Conservation (phyloP, 1,140 invertebrate genomes). For the Protaetia brevitarsis region DNA sequence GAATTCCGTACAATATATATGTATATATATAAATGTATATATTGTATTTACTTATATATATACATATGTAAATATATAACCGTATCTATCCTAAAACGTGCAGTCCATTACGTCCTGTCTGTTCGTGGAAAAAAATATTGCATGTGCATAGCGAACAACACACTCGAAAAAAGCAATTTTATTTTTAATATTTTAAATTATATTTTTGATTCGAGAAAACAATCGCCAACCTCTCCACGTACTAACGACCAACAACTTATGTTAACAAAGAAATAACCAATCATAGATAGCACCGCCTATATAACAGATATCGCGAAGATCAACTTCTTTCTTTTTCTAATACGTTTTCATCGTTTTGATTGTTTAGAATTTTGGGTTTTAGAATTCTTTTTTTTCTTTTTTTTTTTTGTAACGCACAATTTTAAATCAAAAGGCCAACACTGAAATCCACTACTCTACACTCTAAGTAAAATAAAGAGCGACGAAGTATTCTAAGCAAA, state of each 20-base stretch:
- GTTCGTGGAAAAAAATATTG: background rate
- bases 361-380: too few species aligned
- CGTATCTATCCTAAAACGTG: constrained; percentile 18
- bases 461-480: too few species aligned
- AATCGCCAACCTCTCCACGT: constrained; percentile 8
- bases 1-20: constrained; percentile 3
- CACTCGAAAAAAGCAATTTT: constrained; percentile 1
- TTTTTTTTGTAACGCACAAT: too few species aligned
- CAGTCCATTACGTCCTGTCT: constrained; percentile 12
- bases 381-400: too few species aligned
- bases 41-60: too few species aligned
- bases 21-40: too few species aligned
- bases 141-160: constrained; percentile 5
- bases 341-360: too few species aligned
- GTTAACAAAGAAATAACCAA: constrained; percentile 18
- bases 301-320: constrained; percentile 18
- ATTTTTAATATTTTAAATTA: background rate
- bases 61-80: too few species aligned
- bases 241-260: constrained; percentile 14
- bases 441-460: too few species aligned
- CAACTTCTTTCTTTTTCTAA: background rate
- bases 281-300: constrained; percentile 12
- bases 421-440: too few species aligned
- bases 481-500: too few species aligned
- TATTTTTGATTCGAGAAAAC: background rate